Conservation (phyloP, 2,797 vertebrate genomes). For the Eremophila alpestris region DNA sequence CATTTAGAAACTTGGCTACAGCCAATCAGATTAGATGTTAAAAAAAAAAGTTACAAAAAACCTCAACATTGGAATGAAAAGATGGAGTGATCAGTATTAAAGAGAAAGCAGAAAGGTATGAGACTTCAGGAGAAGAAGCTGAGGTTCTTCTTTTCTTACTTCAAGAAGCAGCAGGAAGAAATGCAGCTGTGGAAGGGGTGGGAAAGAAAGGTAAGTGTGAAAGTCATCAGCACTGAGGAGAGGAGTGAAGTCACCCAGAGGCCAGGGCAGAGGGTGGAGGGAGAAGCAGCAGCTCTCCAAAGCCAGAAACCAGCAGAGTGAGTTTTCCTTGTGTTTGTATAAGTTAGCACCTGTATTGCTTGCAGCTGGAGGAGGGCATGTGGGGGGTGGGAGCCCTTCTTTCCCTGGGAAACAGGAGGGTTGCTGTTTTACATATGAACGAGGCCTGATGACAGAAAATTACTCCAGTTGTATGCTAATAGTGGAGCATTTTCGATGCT, state of each 20-base stretch:
- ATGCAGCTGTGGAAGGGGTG: not conserved
- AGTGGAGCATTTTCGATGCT: not conserved
- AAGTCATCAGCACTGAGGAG: not conserved
- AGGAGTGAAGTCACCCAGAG: not conserved
- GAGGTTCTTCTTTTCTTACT: not conserved
- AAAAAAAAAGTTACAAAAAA: not conserved
- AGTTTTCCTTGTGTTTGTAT: conserved; percentile 48
- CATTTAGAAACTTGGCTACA: not conserved
- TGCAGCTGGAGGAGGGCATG: not conserved
- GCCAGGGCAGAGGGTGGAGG: not conserved
- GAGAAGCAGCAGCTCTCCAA: not conserved
- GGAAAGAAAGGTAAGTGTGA: not conserved
- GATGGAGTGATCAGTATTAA: not conserved
- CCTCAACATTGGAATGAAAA: not conserved
- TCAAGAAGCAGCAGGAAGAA: not conserved
- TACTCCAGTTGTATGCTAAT: conserved; percentile 66
- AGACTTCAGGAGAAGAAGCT: not conserved
- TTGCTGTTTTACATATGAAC: conserved; percentile 70
- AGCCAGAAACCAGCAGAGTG: conserved; percentile 42
- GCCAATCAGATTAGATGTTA: not conserved
- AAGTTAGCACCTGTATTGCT: conserved; percentile 64
- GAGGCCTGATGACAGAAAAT: conserved; percentile 37
- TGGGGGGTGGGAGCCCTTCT: not conserved
- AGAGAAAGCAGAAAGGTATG: not conserved
- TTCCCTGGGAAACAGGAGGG: not conserved